Evolutionary conservation across 92 coral and sea anemone species (phyloP).

Genomic region (Nematostella vectensis): DNA sequence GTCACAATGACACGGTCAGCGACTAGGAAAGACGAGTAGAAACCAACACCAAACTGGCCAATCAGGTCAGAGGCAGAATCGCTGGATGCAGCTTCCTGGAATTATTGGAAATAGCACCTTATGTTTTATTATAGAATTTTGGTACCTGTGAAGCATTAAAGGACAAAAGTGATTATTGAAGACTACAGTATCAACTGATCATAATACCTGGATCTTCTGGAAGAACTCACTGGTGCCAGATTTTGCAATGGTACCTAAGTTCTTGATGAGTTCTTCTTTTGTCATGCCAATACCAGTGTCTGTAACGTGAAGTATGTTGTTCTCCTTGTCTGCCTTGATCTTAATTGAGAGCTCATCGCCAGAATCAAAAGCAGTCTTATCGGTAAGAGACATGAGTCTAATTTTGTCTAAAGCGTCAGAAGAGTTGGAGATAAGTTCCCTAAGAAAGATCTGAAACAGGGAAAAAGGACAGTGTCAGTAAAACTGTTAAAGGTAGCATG

Average conservation of each 20-base stretch:
- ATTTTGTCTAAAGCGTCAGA: conserved; percentile 99
- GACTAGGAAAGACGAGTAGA: conserved; percentile 95
- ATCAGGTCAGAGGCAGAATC: conserved; percentile 78
- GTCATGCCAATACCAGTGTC: conserved; percentile 99
- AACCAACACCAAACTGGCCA: conserved; percentile 99
- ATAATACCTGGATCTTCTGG: conserved; percentile 73
- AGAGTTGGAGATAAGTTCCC: conserved; percentile 95
- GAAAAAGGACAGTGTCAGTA: background rate
- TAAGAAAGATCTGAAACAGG: conserved; percentile 76
- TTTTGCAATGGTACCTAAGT: conserved; percentile 96
- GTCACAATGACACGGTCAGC: conserved; percentile 98
- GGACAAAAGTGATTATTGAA: background rate
- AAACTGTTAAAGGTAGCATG: background rate
- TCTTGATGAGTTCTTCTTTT: conserved; percentile 83
- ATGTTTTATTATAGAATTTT: background rate
- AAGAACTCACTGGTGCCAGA: conserved; percentile 98
- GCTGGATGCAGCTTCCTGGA: conserved; percentile 25
- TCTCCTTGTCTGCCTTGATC: conserved; percentile 97
- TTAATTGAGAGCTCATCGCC: conserved; percentile 89
- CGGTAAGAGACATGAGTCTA: conserved; percentile 85
- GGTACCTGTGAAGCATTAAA: background rate
- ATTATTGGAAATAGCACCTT: background rate
- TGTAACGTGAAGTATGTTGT: conserved; percentile 92
- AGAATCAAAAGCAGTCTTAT: conserved; percentile 72
- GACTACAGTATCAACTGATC: background rate